Percentiles rank a stretch among this genome's conserved stretches.
Evolutionary conservation across 2,888 invertebrate species (phyloP).

Genomic region (Andrena camellia): DNA sequence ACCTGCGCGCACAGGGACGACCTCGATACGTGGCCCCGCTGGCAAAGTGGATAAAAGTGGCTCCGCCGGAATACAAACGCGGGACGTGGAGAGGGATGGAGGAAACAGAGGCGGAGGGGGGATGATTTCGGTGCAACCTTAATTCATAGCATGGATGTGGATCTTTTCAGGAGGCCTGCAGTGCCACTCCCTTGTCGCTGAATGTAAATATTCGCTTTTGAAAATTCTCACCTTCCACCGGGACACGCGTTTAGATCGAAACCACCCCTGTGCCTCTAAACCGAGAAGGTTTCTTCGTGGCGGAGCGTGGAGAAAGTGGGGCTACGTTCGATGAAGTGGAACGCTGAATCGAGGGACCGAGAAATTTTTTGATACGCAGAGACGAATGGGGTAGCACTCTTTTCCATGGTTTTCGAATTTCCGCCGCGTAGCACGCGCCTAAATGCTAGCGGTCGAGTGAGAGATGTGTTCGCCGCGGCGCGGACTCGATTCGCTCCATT

Average conservation of each 20-base stretch:
- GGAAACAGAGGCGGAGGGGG: neutral
- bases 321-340: too few species aligned
- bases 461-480: conserved; percentile 19
- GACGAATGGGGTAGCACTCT: too few species aligned
- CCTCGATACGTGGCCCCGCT: conserved; percentile 22
- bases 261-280: too few species aligned
- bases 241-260: too few species aligned
- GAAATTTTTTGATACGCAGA: neutral
- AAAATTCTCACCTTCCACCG: too few species aligned
- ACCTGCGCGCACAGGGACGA: conserved; percentile 39
- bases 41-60: conserved; percentile 51
- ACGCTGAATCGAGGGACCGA: neutral
- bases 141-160: neutral
- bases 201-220: too few species aligned
- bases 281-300: too few species aligned
- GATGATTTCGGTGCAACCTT: neutral
- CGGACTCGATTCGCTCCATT: conserved; percentile 33
- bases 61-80: conserved; percentile 33
- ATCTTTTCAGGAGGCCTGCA: too few species aligned
- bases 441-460: conserved; percentile 14
- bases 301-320: too few species aligned
- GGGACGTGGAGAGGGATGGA: neutral
- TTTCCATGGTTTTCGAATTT: too few species aligned
- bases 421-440: neutral
- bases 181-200: too few species aligned